Percentiles rank a stretch among this genome's conserved stretches.
These are phyloP conservation scores for Ammodytes marinus DNA, from an alignment of 2,113 vertebrate genomes.

Conservation along the genomic window DNA sequence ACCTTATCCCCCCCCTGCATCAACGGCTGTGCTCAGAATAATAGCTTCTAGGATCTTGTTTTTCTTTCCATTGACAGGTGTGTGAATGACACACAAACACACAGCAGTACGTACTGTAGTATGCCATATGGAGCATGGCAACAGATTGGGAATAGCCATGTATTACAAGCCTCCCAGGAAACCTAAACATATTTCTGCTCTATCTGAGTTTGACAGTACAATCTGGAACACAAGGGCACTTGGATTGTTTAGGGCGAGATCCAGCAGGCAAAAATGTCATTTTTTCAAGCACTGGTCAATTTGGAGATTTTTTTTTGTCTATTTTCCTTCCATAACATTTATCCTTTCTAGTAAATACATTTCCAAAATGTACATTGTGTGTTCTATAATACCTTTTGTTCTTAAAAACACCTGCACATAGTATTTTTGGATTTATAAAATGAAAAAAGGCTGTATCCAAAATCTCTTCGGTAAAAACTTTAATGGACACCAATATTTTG, in stretches of 20 bases:
- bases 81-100: conserved; percentile 26
- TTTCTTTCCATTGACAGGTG: conserved; percentile 51
- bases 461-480: too few relatives aligned
- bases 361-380: too few relatives aligned
- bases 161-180: conserved; percentile 21
- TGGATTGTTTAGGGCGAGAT: background rate
- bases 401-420: too few relatives aligned
- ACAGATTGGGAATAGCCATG: conserved; percentile 53
- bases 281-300: too few relatives aligned
- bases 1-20: conserved; percentile 67
- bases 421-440: too few relatives aligned
- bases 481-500: too few relatives aligned
- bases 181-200: background rate
- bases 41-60: conserved; percentile 52
- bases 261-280: too few relatives aligned
- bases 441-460: too few relatives aligned
- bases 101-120: background rate
- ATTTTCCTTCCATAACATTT: too few relatives aligned
- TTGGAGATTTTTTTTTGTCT: too few relatives aligned
- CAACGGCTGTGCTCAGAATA: conserved; percentile 46
- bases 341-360: too few relatives aligned
- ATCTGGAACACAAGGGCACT: background rate
- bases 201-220: background rate
- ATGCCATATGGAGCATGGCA: conserved; percentile 60
- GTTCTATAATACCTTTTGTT: too few relatives aligned